A percentile compares a stretch with the other conserved stretches of the same genome.
Evolutionary conservation across 2,113 vertebrate species (phyloP).

Genomic region (Diadophis punctatus): DNA sequence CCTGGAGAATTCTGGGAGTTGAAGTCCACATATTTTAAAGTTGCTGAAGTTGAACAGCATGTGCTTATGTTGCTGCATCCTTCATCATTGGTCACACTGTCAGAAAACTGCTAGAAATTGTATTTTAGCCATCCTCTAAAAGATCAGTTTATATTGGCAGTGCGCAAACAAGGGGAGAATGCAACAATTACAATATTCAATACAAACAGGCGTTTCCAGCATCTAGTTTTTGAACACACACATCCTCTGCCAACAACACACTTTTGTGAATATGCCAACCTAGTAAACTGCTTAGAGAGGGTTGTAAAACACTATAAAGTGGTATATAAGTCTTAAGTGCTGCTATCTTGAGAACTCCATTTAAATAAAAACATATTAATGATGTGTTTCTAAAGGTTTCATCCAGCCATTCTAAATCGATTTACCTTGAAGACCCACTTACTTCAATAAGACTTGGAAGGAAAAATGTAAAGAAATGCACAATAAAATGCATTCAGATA

Average conservation of each 20-base stretch:
- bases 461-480: background rate
- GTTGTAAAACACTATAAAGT: background rate
- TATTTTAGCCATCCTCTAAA: background rate
- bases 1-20: background rate
- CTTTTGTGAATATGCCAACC: background rate
- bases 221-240: background rate
- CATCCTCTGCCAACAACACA: background rate
- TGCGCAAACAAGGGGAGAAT: background rate
- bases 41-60: background rate
- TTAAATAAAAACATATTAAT: background rate
- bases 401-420: background rate
- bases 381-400: background rate
- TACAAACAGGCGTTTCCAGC: too few species aligned
- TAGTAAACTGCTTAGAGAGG: background rate
- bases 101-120: background rate
- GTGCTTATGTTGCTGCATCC: background rate
- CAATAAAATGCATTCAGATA: background rate
- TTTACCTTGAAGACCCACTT: background rate
- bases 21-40: background rate
- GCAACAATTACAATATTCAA: background rate
- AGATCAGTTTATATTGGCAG: background rate
- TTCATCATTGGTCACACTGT: background rate
- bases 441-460: background rate
- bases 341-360: background rate
- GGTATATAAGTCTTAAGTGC: background rate